Evolutionary conservation across 2,888 invertebrate species (phyloP).

Genomic region (Belgica antarctica): DNA sequence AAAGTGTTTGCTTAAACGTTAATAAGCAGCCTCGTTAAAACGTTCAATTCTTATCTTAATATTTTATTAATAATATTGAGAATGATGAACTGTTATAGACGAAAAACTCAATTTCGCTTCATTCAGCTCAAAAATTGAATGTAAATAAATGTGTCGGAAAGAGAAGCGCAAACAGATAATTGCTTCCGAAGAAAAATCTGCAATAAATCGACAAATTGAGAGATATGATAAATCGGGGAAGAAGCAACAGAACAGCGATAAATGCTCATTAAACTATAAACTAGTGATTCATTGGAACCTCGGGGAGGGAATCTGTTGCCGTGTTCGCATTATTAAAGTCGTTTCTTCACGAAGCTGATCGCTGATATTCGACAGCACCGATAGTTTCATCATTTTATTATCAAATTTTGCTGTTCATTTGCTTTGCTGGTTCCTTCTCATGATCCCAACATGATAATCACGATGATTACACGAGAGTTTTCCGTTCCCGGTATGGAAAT

Average conservation of each 20-base stretch:
- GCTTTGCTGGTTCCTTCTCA: conserved; percentile 3
- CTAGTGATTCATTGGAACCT: conserved; percentile 1
- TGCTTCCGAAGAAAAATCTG: conserved; percentile 30
- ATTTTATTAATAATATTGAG: conserved; percentile 2
- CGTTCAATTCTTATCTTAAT: conserved; percentile 1
- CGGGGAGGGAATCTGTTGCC: not conserved
- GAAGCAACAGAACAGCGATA: conserved; percentile 14
- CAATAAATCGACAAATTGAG: conserved; percentile 32
- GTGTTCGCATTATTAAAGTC: not conserved
- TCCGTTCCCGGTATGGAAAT: conserved; percentile 27
- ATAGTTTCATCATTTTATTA: conserved; percentile 29
- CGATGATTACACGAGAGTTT: conserved; percentile 28
- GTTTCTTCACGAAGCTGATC: conserved; percentile 22
- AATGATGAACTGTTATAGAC: not conserved
- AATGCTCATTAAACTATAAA: conserved; percentile 26
- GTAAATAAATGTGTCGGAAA: not conserved
- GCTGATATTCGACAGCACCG: not conserved
- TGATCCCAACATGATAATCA: conserved; percentile 37
- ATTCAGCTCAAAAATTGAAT: not conserved
- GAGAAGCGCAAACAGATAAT: conserved; percentile 3
- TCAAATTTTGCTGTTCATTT: conserved; percentile 2
- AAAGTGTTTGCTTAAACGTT: not conserved
- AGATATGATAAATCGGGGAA: conserved; percentile 8
- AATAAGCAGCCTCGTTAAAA: conserved; percentile 19
- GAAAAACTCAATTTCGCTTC: not conserved